phyloP scores from a whole-genome alignment of 2,888 invertebrate species.

The Clitarchus hookeri region DNA sequence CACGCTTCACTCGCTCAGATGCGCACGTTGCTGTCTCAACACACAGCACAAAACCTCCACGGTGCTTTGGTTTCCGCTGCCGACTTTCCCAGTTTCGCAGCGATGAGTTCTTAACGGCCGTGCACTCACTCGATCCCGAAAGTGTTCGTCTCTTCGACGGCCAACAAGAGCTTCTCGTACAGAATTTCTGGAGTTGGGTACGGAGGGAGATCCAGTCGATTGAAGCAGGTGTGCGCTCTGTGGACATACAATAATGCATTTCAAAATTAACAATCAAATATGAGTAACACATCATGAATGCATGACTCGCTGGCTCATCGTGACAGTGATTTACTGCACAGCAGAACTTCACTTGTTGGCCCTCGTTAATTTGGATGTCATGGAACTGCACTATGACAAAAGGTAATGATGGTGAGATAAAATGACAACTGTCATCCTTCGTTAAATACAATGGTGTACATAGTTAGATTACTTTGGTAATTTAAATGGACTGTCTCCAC shows the following conservation, averaged over 20 bases:
- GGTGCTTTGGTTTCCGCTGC: neutral
- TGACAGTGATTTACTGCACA: too few relatives aligned
- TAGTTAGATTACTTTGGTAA: too few relatives aligned
- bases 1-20: neutral
- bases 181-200: constrained; percentile 91
- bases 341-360: too few relatives aligned
- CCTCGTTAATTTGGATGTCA: too few relatives aligned
- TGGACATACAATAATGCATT: neutral
- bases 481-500: too few relatives aligned
- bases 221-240: constrained; percentile 96
- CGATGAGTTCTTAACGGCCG: neutral
- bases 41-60: neutral
- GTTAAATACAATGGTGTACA: too few relatives aligned
- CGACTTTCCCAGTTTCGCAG: neutral
- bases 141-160: constrained; percentile 95
- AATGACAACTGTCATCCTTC: too few relatives aligned
- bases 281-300: too few relatives aligned
- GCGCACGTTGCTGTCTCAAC: neutral
- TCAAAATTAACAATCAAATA: too few relatives aligned
- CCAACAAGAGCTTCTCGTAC: constrained; percentile 87
- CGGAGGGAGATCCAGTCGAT: constrained; percentile 93
- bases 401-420: too few relatives aligned
- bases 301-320: too few relatives aligned
- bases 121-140: constrained; percentile 90
- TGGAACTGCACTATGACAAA: too few relatives aligned